phyloP scores from a whole-genome alignment of 2,797 vertebrate species.

The Holocentrus rufus region DNA sequence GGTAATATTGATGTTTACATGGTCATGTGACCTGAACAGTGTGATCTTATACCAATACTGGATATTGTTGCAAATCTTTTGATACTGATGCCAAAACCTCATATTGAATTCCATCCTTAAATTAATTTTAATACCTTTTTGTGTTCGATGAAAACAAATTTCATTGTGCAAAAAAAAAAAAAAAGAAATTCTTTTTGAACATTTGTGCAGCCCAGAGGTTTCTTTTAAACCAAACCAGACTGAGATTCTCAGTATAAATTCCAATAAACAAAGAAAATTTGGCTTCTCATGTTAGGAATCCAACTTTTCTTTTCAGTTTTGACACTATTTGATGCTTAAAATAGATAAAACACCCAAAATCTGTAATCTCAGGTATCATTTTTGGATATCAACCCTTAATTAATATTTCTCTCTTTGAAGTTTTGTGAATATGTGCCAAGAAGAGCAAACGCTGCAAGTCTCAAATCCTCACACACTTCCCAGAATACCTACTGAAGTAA shows the following conservation, averaged over 20 bases:
- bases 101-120: not conserved
- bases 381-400: slow-evolving; percentile 52
- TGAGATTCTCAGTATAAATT: slow-evolving; percentile 12
- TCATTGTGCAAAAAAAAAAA: slow-evolving; percentile 11
- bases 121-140: slow-evolving; percentile 36
- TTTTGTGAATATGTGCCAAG: slow-evolving; percentile 55
- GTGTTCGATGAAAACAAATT: slow-evolving; percentile 20
- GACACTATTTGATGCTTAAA: slow-evolving; percentile 28
- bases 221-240: slow-evolving; percentile 8
- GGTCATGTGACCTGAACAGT: slow-evolving; percentile 1
- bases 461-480: slow-evolving; percentile 59
- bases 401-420: slow-evolving; percentile 55
- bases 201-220: not conserved
- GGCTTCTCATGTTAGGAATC: slow-evolving; percentile 2
- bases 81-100: not conserved
- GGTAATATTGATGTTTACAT: not conserved
- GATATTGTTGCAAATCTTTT: not conserved
- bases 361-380: not conserved
- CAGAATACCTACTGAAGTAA: slow-evolving; percentile 44
- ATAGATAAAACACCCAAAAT: not conserved
- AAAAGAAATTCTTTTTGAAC: slow-evolving; percentile 5
- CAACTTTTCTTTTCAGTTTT: not conserved
- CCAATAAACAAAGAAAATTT: slow-evolving; percentile 16
- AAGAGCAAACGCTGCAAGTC: slow-evolving; percentile 43
- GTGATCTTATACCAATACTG: slow-evolving; percentile 1